Evolutionary conservation across 2,113 vertebrate genomes (phyloP).

Genomic region (Motacilla tschutschensis): DNA sequence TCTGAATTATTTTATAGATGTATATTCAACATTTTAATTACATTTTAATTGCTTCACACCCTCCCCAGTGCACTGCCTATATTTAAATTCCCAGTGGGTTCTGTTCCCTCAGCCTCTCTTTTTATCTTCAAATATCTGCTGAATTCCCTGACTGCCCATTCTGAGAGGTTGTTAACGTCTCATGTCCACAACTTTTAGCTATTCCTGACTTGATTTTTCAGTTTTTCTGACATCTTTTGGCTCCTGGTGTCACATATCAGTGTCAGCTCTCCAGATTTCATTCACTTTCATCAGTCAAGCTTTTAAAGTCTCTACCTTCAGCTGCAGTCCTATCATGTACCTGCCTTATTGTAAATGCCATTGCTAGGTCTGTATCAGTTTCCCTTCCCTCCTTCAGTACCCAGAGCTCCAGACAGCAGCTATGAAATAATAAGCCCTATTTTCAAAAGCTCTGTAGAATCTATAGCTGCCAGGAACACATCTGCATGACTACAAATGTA

Average conservation of each 20-base stretch:
- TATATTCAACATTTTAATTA: conserved; percentile 27
- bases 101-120: conserved; percentile 9
- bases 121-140: conserved; percentile 29
- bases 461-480: not conserved
- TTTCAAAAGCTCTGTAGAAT: not conserved
- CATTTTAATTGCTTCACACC: not conserved
- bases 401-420: not conserved
- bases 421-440: not conserved
- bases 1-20: not conserved
- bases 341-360: conserved; percentile 14
- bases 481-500: not conserved
- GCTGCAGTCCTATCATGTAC: not conserved
- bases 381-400: not conserved
- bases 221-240: conserved; percentile 15
- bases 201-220: conserved; percentile 31
- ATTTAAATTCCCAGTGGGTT: not conserved
- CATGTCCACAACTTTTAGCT: conserved; percentile 16
- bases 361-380: not conserved
- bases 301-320: conserved; percentile 29
- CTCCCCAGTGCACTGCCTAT: not conserved
- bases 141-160: conserved; percentile 16
- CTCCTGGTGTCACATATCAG: not conserved
- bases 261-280: conserved; percentile 30
- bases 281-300: conserved; percentile 24
- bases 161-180: conserved; percentile 3